A percentile compares a stretch with the other conserved stretches of the same genome.
phyloP scores from a whole-genome alignment of 2,113 vertebrate genomes.

The Pelobates fuscus region DNA sequence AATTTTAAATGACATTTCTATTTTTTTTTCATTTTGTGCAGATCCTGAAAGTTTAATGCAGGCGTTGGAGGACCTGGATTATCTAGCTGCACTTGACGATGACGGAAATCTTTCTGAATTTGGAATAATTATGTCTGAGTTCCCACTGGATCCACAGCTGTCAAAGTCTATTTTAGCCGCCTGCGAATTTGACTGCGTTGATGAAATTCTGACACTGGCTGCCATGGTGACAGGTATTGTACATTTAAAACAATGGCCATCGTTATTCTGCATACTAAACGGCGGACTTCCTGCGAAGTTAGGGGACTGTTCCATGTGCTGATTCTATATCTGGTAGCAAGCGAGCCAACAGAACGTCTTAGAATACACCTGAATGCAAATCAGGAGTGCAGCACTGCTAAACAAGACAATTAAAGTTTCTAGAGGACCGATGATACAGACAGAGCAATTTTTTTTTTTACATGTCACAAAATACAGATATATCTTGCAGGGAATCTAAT shows the following conservation, averaged over 20 bases:
- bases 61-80: conserved; percentile 86
- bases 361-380: conserved; percentile 17
- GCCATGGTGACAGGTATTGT: conserved; percentile 82
- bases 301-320: not conserved
- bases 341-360: not conserved
- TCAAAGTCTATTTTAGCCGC: conserved; percentile 85
- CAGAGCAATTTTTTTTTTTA: not conserved
- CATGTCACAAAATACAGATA: not conserved
- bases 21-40: too few species aligned
- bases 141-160: conserved; percentile 78
- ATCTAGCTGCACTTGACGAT: conserved; percentile 81
- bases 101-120: conserved; percentile 83
- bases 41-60: conserved; percentile 86
- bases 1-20: too few species aligned
- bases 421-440: conserved; percentile 10
- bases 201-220: conserved; percentile 83
- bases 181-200: conserved; percentile 84
- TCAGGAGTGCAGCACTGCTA: not conserved
- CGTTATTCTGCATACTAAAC: not conserved
- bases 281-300: rapidly evolving
- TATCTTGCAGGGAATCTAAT: not conserved
- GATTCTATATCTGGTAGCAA: not conserved
- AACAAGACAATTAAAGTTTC: conserved; percentile 19
- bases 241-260: not conserved
- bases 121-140: conserved; percentile 84